Percentiles rank a stretch among this genome's conserved stretches.
phyloP scores from a whole-genome alignment of 2,797 vertebrate species.

The Tiaroga cobitis region DNA sequence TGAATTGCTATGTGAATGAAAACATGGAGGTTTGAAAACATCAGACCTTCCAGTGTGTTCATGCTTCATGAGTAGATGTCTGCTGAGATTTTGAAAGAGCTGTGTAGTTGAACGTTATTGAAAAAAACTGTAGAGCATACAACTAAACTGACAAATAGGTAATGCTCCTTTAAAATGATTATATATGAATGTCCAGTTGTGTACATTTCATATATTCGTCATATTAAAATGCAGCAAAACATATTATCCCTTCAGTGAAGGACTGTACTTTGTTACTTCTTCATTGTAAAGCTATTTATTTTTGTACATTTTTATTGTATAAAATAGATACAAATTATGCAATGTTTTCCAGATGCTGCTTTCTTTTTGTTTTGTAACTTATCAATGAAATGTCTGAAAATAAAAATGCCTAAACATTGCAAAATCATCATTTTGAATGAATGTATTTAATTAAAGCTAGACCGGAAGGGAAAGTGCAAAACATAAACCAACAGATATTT shows the following conservation, averaged over 20 bases:
- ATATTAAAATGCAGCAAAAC: constrained; percentile 71
- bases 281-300: constrained; percentile 81
- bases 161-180: constrained; percentile 10
- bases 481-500: neutral
- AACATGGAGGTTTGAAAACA: neutral
- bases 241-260: constrained; percentile 83
- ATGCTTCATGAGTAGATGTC: constrained; percentile 3
- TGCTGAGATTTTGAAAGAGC: constrained; percentile 26
- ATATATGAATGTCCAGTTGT: constrained; percentile 64
- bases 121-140: neutral
- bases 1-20: constrained; percentile 9
- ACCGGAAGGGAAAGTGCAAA: neutral
- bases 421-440: neutral
- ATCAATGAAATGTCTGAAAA: constrained; percentile 72
- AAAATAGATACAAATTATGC: constrained; percentile 63
- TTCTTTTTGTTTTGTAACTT: constrained; percentile 69
- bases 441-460: neutral
- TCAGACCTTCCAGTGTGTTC: neutral
- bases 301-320: constrained; percentile 77
- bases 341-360: constrained; percentile 76
- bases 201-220: constrained; percentile 74
- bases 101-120: constrained; percentile 46
- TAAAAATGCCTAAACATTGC: constrained; percentile 58
- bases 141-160: neutral
- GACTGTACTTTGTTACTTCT: constrained; percentile 76